Evolutionary conservation across 2,888 invertebrate genomes (phyloP).

Genomic region (Amphimallon solstitiale): DNA sequence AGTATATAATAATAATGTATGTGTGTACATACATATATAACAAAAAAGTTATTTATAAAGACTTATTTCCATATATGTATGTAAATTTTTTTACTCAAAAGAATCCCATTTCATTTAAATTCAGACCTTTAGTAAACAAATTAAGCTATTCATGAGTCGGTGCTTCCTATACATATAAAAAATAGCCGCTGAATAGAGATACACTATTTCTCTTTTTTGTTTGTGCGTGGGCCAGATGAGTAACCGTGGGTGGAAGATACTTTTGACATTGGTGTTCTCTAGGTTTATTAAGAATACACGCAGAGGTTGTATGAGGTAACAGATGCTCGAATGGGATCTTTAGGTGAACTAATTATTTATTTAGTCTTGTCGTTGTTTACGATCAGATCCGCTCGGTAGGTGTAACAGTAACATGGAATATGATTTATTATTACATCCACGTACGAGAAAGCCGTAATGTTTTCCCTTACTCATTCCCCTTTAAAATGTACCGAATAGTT

Average conservation of each 20-base stretch:
- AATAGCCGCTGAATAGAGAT: neutral
- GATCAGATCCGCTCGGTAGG: neutral
- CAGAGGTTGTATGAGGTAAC: conserved; percentile 1
- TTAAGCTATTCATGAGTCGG: conserved; percentile 1
- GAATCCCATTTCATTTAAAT: neutral
- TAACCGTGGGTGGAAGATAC: conserved; percentile 16
- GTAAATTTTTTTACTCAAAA: too few relatives aligned
- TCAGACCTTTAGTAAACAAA: neutral
- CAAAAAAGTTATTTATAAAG: too few relatives aligned
- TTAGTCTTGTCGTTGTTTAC: neutral
- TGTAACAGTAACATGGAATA: neutral
- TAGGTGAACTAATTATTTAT: conserved; percentile 22
- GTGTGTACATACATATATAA: too few relatives aligned
- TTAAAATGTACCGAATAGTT: neutral
- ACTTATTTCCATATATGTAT: too few relatives aligned
- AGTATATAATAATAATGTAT: too few relatives aligned
- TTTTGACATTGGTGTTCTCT: neutral
- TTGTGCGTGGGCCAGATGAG: conserved; percentile 9
- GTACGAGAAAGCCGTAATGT: neutral
- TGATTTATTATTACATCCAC: conserved; percentile 7
- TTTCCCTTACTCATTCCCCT: neutral
- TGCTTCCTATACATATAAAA: neutral
- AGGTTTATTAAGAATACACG: neutral
- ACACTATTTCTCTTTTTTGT: neutral
- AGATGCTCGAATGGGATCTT: conserved; percentile 3